Conservation (phyloP, 2,113 vertebrate species). For the Echinops telfairi region DNA sequence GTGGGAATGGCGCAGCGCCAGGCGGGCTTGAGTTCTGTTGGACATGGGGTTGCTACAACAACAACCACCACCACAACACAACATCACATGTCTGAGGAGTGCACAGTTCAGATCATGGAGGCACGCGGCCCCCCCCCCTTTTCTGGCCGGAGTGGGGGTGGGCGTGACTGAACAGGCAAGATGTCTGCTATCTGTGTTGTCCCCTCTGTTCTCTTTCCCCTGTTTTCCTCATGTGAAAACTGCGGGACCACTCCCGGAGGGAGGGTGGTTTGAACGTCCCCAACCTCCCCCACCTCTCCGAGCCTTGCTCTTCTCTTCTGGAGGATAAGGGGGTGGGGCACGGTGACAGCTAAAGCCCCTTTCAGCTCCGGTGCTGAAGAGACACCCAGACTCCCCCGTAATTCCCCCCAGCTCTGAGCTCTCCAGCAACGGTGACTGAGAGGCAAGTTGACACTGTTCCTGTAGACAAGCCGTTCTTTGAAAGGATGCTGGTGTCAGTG, state of each 20-base stretch:
- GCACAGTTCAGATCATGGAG: background rate
- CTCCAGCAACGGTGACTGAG: background rate
- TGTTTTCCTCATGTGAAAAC: background rate
- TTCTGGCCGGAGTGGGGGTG: background rate
- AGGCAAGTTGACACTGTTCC: background rate
- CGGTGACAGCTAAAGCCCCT: background rate
- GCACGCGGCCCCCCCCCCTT: background rate
- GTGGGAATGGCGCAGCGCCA: no score
- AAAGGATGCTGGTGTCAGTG: background rate
- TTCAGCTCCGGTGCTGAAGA: background rate
- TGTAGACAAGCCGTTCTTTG: constrained; percentile 21
- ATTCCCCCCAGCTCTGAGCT: fast-evolving
- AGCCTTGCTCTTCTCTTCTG: background rate
- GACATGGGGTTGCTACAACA: no score
- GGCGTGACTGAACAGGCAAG: background rate
- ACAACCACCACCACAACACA: no score
- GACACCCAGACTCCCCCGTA: background rate
- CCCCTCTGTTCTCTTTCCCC: background rate
- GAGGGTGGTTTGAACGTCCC: background rate
- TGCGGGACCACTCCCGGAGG: background rate
- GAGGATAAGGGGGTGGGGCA: background rate
- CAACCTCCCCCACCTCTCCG: background rate
- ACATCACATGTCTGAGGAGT: background rate
- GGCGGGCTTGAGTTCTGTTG: no score
- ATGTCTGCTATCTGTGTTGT: background rate